These are phyloP conservation scores for Hydrozoanthus gracilis DNA, from an alignment of 92 coral and sea anemone genomes.

Conservation along the genomic window DNA sequence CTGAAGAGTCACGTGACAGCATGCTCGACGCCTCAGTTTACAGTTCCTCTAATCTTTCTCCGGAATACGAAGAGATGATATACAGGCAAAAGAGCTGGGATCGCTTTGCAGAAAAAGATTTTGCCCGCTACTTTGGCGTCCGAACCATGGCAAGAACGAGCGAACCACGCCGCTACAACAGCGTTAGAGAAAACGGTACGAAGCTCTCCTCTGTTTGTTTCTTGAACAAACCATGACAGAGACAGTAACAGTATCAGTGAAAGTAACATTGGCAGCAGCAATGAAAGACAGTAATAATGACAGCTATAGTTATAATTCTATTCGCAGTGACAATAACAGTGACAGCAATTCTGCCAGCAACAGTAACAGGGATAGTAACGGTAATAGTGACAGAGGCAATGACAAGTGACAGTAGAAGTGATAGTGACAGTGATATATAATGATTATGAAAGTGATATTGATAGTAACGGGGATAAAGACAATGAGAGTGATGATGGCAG, in stretches of 20 bases:
- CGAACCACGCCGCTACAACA: background rate
- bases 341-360: too few relatives aligned
- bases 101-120: background rate
- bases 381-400: background rate
- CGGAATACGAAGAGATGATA: background rate
- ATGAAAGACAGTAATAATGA: background rate
- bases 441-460: background rate
- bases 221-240: background rate
- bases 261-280: background rate
- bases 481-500: background rate
- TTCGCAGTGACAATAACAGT: background rate
- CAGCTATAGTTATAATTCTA: background rate
- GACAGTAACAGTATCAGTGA: background rate
- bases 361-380: background rate
- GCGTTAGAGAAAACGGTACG: slow-evolving; percentile 2
- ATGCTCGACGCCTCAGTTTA: background rate
- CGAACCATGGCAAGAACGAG: background rate
- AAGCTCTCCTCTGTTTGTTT: background rate
- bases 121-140: background rate
- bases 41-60: background rate
- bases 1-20: background rate
- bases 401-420: background rate
- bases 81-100: background rate
- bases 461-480: background rate
- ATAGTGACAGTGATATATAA: too few relatives aligned